Base-by-base conservation (phyloP, 2,888 invertebrate species). In the Tiliacea aurago region DNA sequence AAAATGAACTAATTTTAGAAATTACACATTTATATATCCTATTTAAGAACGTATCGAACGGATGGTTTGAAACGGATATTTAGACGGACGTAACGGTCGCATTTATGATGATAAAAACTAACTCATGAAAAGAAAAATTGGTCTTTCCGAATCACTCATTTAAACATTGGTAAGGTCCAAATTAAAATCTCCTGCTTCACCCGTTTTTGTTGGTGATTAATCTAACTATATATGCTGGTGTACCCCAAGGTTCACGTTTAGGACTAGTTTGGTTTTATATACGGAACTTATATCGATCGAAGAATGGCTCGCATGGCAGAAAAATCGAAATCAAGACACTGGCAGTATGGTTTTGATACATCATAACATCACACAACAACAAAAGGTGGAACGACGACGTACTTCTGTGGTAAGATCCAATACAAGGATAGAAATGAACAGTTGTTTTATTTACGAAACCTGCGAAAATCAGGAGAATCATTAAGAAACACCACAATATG, bases 1-100 rank as follows among this genome's bases (percentile, higher is more conserved):
- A 23, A 58, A 23, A 2, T 10, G 7, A 23, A 63, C 67, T 59
- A 80, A 73, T 68, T 68, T 51, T 80, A 61, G 67, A 55, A 43
- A 80, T 73, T 41, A 73, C 53, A 49, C 47, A 55, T 15, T 58
- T 43, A 53, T 53, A 51, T 68, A 4, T 53, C 20, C n/a, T 11
- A 41, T 41, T 20, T 45, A 28, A 15, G 45, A 20, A 20, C 20
- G 20, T 45, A 13, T n/a, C 6, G 55, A 45, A 10, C 28, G 28
- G n/a, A n/a, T n/a, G 1, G 2, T 37, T 18, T 3, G 28, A 41
- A 51, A 53, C n/a, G 18, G 23, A 18, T 23, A 23, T 11, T 23
- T 18, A 10, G 6, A 43, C 18, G 43, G 45, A 51, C 45, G 7
- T 18, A 28, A 51, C 45, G 4, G 1, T 18, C 4, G 4, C 18